Base-by-base conservation (phyloP, 2,113 vertebrate species). In the Bujurquina vittata region DNA sequence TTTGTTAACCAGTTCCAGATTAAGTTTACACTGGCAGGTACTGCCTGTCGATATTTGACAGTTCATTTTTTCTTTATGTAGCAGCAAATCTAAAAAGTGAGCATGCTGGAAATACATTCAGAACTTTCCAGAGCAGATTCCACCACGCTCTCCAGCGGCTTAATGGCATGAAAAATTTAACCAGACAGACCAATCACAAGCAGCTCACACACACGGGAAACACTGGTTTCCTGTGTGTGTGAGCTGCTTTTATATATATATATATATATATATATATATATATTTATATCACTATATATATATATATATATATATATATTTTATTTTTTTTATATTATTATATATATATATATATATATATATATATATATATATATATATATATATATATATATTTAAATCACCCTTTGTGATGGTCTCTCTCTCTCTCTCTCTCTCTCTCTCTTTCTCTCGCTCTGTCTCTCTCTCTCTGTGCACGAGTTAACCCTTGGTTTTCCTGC, bases 111-210 rank as follows among this genome's bases (percentile, higher is more conserved):
- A 76, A 84, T 74, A 11, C 31, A 54, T 74, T 80, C 17, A 54
- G 46, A 76, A 58, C 40, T 20, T 43, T 63, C 20, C 26, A 62
- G 37, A 75, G 43, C 20, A 69, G 14, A 56, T 77, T 81, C 60
- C 17, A 75, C 7, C 14, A 52, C 20, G 12, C 18, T 79, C 75
- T 73, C 61, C 43, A 40, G 40, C 67, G 83, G 58, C 7, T 52
- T 59, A 23, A 52, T 23, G 29, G 3, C 72, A 81, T 88, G 60
- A 84, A 86, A 86, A 35, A 54, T 86, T 26, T 1, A 88, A 31
- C 37, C 65, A 37, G 49, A 43, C 8, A 17, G n/a, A 63, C 33
- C 11, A 10, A 81, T 79, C 43, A 55, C 33, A 61, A 18, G 35
- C 37, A 35, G 37, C 35, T 20, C 35, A 29, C 26, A 79, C 31